Conservation (phyloP, 1,140 invertebrate species). For the Hetaerina americana region DNA sequence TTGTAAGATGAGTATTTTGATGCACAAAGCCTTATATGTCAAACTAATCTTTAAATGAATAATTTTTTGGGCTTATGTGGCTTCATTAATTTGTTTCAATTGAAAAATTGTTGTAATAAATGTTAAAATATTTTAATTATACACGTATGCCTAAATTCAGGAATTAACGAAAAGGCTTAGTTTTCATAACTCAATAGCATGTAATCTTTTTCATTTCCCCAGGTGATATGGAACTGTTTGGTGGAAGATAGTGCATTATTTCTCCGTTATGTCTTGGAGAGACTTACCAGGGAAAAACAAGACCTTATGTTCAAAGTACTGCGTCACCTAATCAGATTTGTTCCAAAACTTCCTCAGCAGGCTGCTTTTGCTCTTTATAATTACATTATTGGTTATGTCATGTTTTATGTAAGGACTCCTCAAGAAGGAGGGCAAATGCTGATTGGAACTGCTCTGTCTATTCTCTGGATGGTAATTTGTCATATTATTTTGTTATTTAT, state of each 20-base stretch:
- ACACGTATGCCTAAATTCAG: not conserved
- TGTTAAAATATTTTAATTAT: no score
- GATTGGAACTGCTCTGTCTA: conserved; percentile 84
- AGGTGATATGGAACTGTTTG: conserved; percentile 94
- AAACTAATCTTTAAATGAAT: no score
- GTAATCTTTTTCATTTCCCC: conserved; percentile 15
- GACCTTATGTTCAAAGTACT: conserved; percentile 91
- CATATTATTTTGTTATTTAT: not conserved
- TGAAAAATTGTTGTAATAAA: no score
- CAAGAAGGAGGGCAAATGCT: conserved; percentile 87
- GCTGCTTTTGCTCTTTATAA: conserved; percentile 98
- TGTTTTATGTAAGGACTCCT: conserved; percentile 95
- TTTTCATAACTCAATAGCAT: no score
- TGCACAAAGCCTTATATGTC: no score
- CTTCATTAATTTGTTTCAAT: no score
- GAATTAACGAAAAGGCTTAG: not conserved
- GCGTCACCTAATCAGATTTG: conserved; percentile 82
- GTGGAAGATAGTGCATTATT: conserved; percentile 97
- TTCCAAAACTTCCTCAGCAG: conserved; percentile 88
- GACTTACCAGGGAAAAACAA: conserved; percentile 88
- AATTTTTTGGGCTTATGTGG: no score
- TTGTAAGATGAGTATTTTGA: no score
- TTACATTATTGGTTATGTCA: conserved; percentile 97
- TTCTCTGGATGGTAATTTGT: conserved; percentile 83
- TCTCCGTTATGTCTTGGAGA: conserved; percentile 88